Evolutionary conservation across 2,888 invertebrate genomes (phyloP), one percentile per base, ranked within the genome.

Genomic region (Thumatha senex): DNA sequence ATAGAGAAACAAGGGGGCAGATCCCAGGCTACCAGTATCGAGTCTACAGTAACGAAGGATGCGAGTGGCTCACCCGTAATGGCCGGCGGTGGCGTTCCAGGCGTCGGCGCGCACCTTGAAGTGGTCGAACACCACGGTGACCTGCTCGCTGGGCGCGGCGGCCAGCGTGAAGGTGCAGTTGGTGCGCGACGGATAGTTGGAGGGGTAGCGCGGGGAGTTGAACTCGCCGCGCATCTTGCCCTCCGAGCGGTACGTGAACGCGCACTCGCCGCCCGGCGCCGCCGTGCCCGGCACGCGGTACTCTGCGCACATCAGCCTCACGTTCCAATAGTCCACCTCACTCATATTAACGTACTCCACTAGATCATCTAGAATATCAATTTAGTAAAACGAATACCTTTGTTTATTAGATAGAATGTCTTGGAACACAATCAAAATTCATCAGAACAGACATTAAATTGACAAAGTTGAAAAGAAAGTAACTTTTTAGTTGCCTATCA

Each of bases 131-230:
- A 97, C 96, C 63, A 98, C 93, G 54, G 96, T 96, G 74, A 97
- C 97, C 89, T 98, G 97, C 81, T 98, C 97, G 82, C 96, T 96
- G 60, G 96, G 95, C 64, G 95, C 95, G 48, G 96, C 96, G 73
- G 96, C 92, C 87, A 99, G 97, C 76, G 96, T 93, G 92, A 97
- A 99, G 56, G 97, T 96, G 93, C 99, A 99, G 92, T 97, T 97
- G 64, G 96, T 98, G 84, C 95, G 96, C 76, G 98, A 97, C 61
- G 98, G 98, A 93, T 99, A 99, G 92, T 98, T 97, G 78, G 98
- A 97, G 76, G 98, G 98, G 93, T 98, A 98, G 56, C 98, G 95
- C 15, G 98, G 98, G 47, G 98, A 98, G 90, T 99, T 99, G 85
- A 98, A 96, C 79, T 97, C 97, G 45, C 98, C 98, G 54, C 95